phyloP scores from a whole-genome alignment of 2,888 invertebrate species.

The Embidobia sp. region DNA sequence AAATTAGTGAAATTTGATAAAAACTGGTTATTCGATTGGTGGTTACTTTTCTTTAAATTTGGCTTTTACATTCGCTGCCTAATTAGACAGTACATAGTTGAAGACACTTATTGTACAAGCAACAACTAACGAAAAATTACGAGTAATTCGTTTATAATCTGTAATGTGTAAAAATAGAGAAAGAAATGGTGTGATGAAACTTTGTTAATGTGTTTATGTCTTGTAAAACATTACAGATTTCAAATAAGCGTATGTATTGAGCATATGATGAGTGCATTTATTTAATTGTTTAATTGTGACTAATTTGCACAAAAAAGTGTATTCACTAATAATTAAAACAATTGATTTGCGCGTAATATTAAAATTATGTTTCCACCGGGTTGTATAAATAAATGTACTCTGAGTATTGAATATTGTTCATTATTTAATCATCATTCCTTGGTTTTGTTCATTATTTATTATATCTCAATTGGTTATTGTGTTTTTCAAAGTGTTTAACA shows the following conservation, averaged over 20 bases:
- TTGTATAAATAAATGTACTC: constrained; percentile 55
- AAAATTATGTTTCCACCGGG: constrained; percentile 21
- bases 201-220: constrained; percentile 23
- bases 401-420: constrained; percentile 42
- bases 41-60: constrained; percentile 10
- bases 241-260: constrained; percentile 19
- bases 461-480: constrained; percentile 33
- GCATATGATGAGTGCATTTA: constrained; percentile 54
- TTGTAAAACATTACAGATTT: constrained; percentile 41
- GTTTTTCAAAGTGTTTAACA: constrained; percentile 41
- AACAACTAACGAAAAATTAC: constrained; percentile 11
- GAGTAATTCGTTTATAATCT: constrained; percentile 28
- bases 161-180: constrained; percentile 22
- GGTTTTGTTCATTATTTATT: constrained; percentile 36
- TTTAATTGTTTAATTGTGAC: constrained; percentile 25
- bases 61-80: constrained; percentile 17
- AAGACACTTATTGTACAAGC: constrained; percentile 13
- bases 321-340: constrained; percentile 12
- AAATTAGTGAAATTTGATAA: too few relatives aligned
- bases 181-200: constrained; percentile 3
- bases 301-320: constrained; percentile 4
- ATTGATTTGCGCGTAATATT: constrained; percentile 8
- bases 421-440: constrained; percentile 39
- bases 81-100: constrained; percentile 22
- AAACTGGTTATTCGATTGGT: too few relatives aligned